Evolutionary conservation across 1,140 invertebrate species (phyloP).

Genomic region (Tetramorium parvispinum): DNA sequence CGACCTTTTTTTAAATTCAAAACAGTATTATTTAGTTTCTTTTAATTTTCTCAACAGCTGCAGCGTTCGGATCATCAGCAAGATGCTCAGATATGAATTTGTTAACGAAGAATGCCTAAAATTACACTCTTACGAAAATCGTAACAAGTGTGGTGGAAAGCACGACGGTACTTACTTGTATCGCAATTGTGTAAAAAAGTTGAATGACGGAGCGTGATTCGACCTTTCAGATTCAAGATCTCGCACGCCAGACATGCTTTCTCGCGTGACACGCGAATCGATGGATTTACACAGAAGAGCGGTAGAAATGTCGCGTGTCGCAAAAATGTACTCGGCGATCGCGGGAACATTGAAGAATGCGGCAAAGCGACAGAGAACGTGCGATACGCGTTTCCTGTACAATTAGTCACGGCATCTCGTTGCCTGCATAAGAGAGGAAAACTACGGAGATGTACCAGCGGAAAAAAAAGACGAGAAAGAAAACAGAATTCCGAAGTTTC

Average conservation of each 20-base stretch:
- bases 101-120: neutral
- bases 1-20: neutral
- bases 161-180: too few species aligned
- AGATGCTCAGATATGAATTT: neutral
- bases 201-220: neutral
- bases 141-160: too few species aligned
- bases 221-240: conserved; percentile 26
- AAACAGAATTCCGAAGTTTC: neutral
- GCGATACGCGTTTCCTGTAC: conserved; percentile 11
- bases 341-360: neutral
- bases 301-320: neutral
- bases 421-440: conserved; percentile 70
- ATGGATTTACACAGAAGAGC: neutral
- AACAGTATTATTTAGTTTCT: neutral
- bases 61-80: neutral
- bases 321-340: neutral
- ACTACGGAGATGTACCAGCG: neutral
- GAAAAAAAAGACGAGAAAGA: conserved; percentile 7
- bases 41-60: too few species aligned
- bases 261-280: neutral
- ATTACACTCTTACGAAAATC: neutral
- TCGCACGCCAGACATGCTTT: neutral
- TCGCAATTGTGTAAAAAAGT: neutral
- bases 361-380: neutral
- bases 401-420: conserved; percentile 68